Evolutionary conservation across 2,888 invertebrate species (phyloP).

Genomic region (Schrankia costaestrigalis): DNA sequence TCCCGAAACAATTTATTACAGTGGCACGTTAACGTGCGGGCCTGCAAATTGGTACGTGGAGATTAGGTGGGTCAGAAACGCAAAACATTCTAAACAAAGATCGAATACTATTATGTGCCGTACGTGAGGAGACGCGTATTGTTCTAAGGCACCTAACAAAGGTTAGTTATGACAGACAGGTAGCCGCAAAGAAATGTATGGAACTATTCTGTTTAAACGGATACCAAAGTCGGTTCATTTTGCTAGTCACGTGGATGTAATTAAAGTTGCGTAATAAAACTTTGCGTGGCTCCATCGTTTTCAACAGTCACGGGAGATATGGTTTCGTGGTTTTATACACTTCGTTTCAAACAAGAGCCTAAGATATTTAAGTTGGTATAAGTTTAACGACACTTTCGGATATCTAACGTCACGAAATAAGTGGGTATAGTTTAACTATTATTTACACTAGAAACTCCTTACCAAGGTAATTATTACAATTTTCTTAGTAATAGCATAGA

Average conservation of each 20-base stretch:
- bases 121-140: conserved; percentile 27
- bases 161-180: conserved; percentile 32
- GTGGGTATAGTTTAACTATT: too few species aligned
- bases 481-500: too few species aligned
- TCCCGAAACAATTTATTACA: conserved; percentile 72
- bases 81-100: conserved; percentile 53
- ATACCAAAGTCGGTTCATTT: conserved; percentile 5
- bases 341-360: too few species aligned
- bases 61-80: conserved; percentile 57
- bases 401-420: too few species aligned
- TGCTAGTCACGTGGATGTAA: conserved; percentile 58
- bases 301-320: conserved; percentile 20
- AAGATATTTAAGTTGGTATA: too few species aligned
- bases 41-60: conserved; percentile 57
- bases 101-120: conserved; percentile 36
- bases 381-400: too few species aligned
- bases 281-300: conserved; percentile 26
- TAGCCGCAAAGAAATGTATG: conserved; percentile 21
- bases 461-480: too few species aligned
- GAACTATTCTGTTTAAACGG: conserved; percentile 18
- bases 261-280: conserved; percentile 54
- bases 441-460: too few species aligned
- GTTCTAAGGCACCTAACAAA: conserved; percentile 33
- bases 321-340: conserved; percentile 19
- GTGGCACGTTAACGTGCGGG: conserved; percentile 50